Evolutionary conservation across 2,113 vertebrate species (phyloP).

Genomic region (Macquaria australasica): DNA sequence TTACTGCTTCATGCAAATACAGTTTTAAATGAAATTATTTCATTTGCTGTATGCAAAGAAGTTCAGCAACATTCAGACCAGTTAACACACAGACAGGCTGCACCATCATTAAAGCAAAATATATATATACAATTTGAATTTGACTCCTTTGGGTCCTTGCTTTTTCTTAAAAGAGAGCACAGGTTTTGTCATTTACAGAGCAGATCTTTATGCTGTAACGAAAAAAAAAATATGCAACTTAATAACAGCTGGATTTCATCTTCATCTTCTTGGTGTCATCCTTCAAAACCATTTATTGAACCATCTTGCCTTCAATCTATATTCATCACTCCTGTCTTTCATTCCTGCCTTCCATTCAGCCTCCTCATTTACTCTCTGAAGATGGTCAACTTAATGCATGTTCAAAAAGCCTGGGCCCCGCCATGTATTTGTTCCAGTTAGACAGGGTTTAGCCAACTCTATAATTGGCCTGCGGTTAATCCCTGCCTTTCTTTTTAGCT

Average conservation of each 20-base stretch:
- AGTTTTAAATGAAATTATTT: background rate
- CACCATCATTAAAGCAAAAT: background rate
- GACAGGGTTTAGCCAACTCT: slow-evolving; percentile 78
- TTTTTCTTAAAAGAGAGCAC: background rate
- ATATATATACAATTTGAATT: background rate
- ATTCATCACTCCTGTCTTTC: background rate
- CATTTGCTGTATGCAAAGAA: background rate
- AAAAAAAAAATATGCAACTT: background rate
- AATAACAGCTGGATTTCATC: background rate
- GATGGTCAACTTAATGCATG: slow-evolving; percentile 56
- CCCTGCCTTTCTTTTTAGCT: slow-evolving; percentile 74
- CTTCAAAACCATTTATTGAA: background rate
- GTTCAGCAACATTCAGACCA: background rate
- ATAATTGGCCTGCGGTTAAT: slow-evolving; percentile 80
- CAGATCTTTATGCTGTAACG: background rate
- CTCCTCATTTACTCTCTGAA: slow-evolving; percentile 44
- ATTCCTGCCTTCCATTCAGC: background rate
- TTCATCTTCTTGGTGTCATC: background rate
- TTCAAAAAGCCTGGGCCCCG: slow-evolving; percentile 50
- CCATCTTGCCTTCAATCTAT: background rate
- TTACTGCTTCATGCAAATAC: background rate
- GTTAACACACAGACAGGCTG: background rate
- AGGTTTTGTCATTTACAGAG: background rate
- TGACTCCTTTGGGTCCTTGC: background rate
- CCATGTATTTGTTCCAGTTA: slow-evolving; percentile 75